Percentiles rank a stretch among this genome's conserved stretches.
Conservation (phyloP, 2,797 vertebrate species). For the Helicolenus hilgendorfi region DNA sequence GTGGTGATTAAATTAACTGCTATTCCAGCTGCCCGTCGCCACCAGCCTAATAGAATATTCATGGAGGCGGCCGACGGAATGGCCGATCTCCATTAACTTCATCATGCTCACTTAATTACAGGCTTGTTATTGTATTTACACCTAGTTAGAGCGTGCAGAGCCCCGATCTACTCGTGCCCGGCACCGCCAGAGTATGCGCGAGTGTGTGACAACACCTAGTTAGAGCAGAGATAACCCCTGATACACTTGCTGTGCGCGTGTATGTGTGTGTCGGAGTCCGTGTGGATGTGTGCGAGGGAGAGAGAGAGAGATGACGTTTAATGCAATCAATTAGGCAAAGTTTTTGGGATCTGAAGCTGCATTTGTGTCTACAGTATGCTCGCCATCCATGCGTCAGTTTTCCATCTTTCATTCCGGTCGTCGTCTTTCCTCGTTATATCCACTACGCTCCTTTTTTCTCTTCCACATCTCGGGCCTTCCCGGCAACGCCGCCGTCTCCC, state of each 20-base stretch:
- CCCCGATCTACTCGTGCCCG: conserved; percentile 96
- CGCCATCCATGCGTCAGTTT: conserved; percentile 1
- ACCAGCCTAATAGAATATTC: conserved; percentile 99
- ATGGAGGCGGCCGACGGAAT: conserved; percentile 99
- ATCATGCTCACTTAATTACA: conserved; percentile 99
- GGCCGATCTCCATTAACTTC: conserved; percentile 99
- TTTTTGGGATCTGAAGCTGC: not conserved
- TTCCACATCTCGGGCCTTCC: conserved; percentile 26
- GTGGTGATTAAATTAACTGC: conserved; percentile 99
- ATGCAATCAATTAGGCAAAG: conserved; percentile 15
- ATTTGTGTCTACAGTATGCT: not conserved
- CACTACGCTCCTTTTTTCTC: conserved; percentile 1
- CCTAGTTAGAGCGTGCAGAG: conserved; percentile 99
- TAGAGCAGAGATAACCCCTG: conserved; percentile 83
- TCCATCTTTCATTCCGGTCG: not conserved
- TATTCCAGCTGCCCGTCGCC: conserved; percentile 99
- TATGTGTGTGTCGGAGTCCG: not conserved
- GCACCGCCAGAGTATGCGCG: conserved; percentile 71
- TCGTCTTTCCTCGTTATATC: conserved; percentile 12
- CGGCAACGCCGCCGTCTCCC: not conserved
- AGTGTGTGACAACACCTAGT: conserved; percentile 88
- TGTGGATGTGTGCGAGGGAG: not conserved
- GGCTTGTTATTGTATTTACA: conserved; percentile 99
- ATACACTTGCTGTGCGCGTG: conserved; percentile 72
- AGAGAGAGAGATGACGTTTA: not conserved